Base-by-base conservation (phyloP, 2,888 invertebrate species). In the Trimorus sp. region DNA sequence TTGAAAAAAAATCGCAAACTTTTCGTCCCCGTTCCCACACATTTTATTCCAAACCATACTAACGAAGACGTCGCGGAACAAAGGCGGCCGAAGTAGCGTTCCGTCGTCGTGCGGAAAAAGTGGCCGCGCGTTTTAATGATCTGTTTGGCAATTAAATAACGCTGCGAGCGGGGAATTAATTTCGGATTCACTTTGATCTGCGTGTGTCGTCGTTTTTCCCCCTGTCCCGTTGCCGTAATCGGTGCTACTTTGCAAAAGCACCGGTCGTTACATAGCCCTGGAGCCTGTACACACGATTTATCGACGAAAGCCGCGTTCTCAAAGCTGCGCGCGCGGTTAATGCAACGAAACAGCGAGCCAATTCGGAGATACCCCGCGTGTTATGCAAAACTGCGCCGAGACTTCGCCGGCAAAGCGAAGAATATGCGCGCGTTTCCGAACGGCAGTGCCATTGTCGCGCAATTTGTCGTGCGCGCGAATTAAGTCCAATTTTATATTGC, bases 351-450 rank as follows among this genome's bases (percentile, higher is more conserved):
- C 75, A 66, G 26, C 65, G 59, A 40, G 59, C 70, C 75, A 70
- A 66, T 75, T 58, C 49, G 36, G 40, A 45, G 54, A 54, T 66
- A 70, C 63, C 26, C 69, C 42, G 51, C 14, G 45, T 53, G 56
- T 63, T 74, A 79, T 74, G 79, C 54, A 79, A 79, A 79, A 74
- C 51, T 73, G 45, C n/a, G 54, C 69, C 63, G 37, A 51, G 51
- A 62, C 74, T 74, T 70, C 68, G 54, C 51, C 15, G 11, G 14
- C 48, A 65, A 75, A 65, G 4, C 54, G 45, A 74, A 74, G 70
- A 70, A 70, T 15, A 73, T 14, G 45, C 71, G 26, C 16, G 65
- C 37, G 26, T 78, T 70, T 59, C 38, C 59, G 59, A 49, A 38
- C n/a, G 16, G 26, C 26, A 51, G 51, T 60, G 11, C 60, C 40